Evolutionary conservation across 1,140 invertebrate species (phyloP).

Genomic region (Dendroctonus ponderosae): DNA sequence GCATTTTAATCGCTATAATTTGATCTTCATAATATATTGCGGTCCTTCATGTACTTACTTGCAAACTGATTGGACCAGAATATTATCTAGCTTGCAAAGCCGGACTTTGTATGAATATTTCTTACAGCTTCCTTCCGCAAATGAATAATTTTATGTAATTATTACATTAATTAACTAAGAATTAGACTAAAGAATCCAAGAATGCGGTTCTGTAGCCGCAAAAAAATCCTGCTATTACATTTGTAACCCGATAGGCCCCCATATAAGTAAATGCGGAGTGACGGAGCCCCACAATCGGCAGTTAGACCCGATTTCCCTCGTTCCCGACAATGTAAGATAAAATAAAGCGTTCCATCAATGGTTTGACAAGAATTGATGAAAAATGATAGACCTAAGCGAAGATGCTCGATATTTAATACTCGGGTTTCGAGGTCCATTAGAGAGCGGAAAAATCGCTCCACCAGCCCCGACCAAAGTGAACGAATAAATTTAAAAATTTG

Average conservation of each 20-base stretch:
- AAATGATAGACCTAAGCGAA: slow-evolving; percentile 26
- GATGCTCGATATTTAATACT: slow-evolving; percentile 31
- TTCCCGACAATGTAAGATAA: slow-evolving; percentile 28
- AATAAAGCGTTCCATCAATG: slow-evolving; percentile 32
- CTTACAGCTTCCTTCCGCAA: too few species aligned
- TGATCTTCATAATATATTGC: too few species aligned
- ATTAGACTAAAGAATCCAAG: too few species aligned
- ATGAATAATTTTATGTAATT: too few species aligned
- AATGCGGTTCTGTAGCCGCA: too few species aligned
- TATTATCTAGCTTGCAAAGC: too few species aligned
- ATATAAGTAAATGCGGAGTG: slow-evolving; percentile 14
- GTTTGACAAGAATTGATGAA: slow-evolving; percentile 32
- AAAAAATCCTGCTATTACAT: slow-evolving; percentile 1
- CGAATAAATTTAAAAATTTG: slow-evolving; percentile 15
- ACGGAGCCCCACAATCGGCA: too few species aligned
- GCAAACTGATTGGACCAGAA: too few species aligned
- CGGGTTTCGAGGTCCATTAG: slow-evolving; percentile 21
- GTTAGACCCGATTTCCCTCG: slow-evolving; percentile 10
- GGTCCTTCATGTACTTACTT: too few species aligned
- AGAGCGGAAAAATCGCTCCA: slow-evolving; percentile 6
- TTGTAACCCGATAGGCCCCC: slow-evolving; percentile 23
- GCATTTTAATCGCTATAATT: too few species aligned
- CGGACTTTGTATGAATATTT: too few species aligned
- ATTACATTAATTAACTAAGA: too few species aligned
- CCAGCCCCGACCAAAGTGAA: slow-evolving; percentile 7